Evolutionary conservation across 1,140 invertebrate species (phyloP).

Genomic region (Drosophila novamexicana): DNA sequence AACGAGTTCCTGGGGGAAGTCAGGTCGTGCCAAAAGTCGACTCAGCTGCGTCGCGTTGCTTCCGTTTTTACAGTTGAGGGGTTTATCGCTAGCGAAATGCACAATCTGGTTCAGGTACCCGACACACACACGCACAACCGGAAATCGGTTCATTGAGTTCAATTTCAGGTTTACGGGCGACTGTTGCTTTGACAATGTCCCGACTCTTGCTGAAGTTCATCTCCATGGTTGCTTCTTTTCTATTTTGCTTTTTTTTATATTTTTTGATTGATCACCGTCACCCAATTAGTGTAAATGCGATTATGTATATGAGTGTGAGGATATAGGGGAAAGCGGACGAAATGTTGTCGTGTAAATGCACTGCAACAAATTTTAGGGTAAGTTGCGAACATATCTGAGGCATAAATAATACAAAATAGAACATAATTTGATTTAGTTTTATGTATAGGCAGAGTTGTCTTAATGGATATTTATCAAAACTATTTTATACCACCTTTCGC

Average conservation of each 20-base stretch:
- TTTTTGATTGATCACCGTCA: constrained; percentile 81
- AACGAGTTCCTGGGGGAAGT: background rate
- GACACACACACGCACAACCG: constrained; percentile 54
- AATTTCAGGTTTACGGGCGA: constrained; percentile 52
- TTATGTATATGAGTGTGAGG: constrained; percentile 79
- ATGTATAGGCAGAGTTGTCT: no score
- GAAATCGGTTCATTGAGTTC: constrained; percentile 74
- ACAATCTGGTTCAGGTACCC: constrained; percentile 78
- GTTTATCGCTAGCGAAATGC: constrained; percentile 64
- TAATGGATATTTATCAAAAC: no score
- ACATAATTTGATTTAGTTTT: no score
- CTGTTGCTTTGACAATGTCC: constrained; percentile 62
- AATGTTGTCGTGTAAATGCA: constrained; percentile 31
- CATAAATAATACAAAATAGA: background rate
- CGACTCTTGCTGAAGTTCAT: constrained; percentile 18
- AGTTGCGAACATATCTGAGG: background rate
- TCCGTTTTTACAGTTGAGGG: constrained; percentile 62
- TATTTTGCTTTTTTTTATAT: constrained; percentile 27
- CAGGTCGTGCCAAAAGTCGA: constrained; percentile 62
- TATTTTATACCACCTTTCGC: no score
- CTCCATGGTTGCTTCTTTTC: constrained; percentile 12
- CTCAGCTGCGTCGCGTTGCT: constrained; percentile 71
- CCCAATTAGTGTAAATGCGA: constrained; percentile 83
- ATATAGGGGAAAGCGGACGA: constrained; percentile 34
- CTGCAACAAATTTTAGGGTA: constrained; percentile 32